Evolutionary conservation across 2,113 vertebrate genomes (phyloP).

Genomic region (Bombycilla garrulus): DNA sequence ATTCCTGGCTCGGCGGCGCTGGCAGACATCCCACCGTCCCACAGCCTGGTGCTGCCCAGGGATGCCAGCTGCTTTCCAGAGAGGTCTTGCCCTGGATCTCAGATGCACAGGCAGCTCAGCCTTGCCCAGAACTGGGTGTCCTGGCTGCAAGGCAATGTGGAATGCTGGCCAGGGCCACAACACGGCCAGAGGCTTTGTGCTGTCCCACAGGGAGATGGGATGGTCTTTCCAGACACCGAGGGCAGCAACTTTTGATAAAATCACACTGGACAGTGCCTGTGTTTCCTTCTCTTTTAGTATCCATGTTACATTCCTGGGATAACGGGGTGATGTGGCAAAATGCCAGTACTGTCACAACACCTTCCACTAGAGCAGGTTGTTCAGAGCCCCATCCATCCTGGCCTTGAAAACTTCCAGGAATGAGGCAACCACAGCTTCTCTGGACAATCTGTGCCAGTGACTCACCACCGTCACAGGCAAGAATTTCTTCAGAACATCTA

Average conservation of each 20-base stretch:
- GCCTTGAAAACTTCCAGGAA: background rate
- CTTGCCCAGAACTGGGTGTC: background rate
- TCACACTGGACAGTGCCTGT: fast-evolving
- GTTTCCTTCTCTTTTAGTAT: background rate
- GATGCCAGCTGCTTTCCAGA: background rate
- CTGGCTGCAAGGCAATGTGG: background rate
- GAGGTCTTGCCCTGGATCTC: background rate
- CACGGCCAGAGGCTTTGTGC: background rate
- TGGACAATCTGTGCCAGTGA: background rate
- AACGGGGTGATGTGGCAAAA: background rate
- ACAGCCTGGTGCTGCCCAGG: background rate
- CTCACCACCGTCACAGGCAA: background rate
- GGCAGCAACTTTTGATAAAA: background rate
- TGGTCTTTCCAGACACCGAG: background rate
- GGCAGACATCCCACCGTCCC: background rate
- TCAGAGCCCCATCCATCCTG: background rate
- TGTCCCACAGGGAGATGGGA: background rate
- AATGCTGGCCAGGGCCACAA: background rate
- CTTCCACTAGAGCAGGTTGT: background rate
- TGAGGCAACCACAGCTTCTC: background rate
- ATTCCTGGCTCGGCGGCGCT: background rate
- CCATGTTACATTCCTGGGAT: background rate
- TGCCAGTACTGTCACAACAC: background rate
- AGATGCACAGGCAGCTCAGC: background rate
- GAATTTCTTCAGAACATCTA: background rate